phyloP scores from a whole-genome alignment of 2,888 invertebrate species.

The Trissoscelio sp. region DNA sequence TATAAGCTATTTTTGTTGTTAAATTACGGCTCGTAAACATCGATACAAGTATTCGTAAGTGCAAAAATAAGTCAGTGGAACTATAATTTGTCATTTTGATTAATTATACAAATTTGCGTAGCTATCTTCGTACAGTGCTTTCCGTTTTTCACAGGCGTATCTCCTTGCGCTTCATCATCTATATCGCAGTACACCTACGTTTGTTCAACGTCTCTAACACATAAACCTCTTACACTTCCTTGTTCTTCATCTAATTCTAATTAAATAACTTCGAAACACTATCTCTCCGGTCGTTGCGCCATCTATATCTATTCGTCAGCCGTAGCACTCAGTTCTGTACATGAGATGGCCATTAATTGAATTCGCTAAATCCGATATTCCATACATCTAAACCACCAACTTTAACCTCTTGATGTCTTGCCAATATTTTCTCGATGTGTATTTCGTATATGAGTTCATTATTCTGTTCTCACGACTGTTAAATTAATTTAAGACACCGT shows the following conservation, averaged over 20 bases:
- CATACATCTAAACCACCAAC: conserved; percentile 50
- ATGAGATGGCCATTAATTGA: conserved; percentile 77
- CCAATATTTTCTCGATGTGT: conserved; percentile 31
- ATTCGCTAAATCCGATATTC: conserved; percentile 77
- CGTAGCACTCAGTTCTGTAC: conserved; percentile 61
- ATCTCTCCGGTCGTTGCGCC: conserved; percentile 76
- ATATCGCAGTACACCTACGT: conserved; percentile 51
- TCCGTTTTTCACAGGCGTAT: conserved; percentile 39
- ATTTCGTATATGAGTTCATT: no score
- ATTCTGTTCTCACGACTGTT: no score
- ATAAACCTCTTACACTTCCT: conserved; percentile 66
- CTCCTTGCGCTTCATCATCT: conserved; percentile 51
- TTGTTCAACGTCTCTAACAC: conserved; percentile 44
- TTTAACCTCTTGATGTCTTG: conserved; percentile 59
- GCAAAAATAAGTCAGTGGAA: conserved; percentile 42
- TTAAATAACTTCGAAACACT: conserved; percentile 82
- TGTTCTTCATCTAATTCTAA: conserved; percentile 74
- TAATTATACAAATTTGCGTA: conserved; percentile 56
- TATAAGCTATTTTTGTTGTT: conserved; percentile 18
- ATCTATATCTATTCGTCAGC: conserved; percentile 64
- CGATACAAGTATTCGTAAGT: conserved; percentile 16
- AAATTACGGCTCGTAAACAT: conserved; percentile 23
- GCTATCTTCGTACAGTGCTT: conserved; percentile 25
- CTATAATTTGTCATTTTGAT: conserved; percentile 56
- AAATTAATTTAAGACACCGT: no score